These are phyloP conservation scores for Hyalella azteca DNA, from an alignment of 2,888 invertebrate genomes.

Conservation along the genomic window DNA sequence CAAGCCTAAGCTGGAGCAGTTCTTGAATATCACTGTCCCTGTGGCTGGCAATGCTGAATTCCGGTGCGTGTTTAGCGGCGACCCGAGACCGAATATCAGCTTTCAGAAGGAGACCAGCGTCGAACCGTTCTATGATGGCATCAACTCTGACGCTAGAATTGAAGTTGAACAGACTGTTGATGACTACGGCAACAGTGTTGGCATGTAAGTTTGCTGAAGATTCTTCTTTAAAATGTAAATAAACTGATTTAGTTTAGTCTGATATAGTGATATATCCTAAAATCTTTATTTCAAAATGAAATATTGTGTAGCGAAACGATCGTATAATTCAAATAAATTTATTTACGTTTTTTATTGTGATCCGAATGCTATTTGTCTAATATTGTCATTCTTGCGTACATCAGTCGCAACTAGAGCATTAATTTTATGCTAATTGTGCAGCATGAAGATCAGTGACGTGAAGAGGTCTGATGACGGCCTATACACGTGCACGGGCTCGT, in stretches of 20 bases:
- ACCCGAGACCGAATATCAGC: conserved; percentile 78
- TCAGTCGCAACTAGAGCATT: too few relatives aligned
- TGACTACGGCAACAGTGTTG: conserved; percentile 48
- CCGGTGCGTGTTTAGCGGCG: conserved; percentile 74
- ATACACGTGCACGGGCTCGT: conserved; percentile 84
- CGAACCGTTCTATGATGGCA: conserved; percentile 72
- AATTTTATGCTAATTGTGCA: conserved; percentile 62
- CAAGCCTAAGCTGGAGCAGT: conserved; percentile 80
- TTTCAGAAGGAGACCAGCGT: conserved; percentile 77
- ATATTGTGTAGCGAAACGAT: too few relatives aligned
- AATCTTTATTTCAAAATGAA: too few relatives aligned
- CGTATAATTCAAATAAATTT: too few relatives aligned
- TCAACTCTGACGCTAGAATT: conserved; percentile 73
- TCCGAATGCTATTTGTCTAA: too few relatives aligned
- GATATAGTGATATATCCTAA: too few relatives aligned
- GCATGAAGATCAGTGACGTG: conserved; percentile 72
- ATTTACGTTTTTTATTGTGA: too few relatives aligned
- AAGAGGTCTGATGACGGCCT: conserved; percentile 81
- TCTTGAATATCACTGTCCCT: conserved; percentile 74
- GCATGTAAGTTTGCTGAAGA: conserved; percentile 55
- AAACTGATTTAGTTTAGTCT: too few relatives aligned
- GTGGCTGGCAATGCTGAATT: conserved; percentile 72
- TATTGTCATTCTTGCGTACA: too few relatives aligned
- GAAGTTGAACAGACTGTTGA: conserved; percentile 67
- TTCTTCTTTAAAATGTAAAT: too few relatives aligned